phyloP scores from a whole-genome alignment of 35 echinoderm and acorn worm genomes.

The Strongylocentrotus purpuratus region DNA sequence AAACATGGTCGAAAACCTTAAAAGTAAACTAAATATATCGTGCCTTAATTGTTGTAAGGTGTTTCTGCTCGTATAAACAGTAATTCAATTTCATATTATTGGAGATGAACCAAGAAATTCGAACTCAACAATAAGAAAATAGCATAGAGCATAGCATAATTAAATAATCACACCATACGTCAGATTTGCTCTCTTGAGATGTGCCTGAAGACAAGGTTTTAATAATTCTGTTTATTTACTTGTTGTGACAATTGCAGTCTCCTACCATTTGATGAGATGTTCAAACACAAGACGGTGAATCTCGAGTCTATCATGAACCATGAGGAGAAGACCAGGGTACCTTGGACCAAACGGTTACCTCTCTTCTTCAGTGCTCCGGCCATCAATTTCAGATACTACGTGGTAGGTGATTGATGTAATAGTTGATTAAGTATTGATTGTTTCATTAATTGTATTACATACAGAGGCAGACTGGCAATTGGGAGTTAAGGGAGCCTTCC shows the following conservation, averaged over 20 bases:
- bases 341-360: neutral
- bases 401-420: conserved; percentile 42
- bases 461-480: too few relatives aligned
- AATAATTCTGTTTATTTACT: neutral
- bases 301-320: neutral
- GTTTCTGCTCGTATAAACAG: too few relatives aligned
- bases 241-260: neutral
- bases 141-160: too few relatives aligned
- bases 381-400: conserved; percentile 69
- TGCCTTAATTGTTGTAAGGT: too few relatives aligned
- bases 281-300: conserved; percentile 43
- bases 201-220: neutral
- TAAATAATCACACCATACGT: too few relatives aligned
- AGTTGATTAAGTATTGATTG: neutral
- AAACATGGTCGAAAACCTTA: too few relatives aligned
- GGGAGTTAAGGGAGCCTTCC: too few relatives aligned
- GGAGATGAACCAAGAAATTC: too few relatives aligned
- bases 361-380: conserved; percentile 57
- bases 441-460: neutral
- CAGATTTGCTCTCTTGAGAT: too few relatives aligned
- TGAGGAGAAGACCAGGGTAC: conserved; percentile 3
- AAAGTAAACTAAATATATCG: too few relatives aligned
- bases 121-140: too few relatives aligned
- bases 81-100: too few relatives aligned
- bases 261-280: conserved; percentile 29